Conservation (phyloP, 2,113 vertebrate species). For the Nyctereutes procyonoides region DNA sequence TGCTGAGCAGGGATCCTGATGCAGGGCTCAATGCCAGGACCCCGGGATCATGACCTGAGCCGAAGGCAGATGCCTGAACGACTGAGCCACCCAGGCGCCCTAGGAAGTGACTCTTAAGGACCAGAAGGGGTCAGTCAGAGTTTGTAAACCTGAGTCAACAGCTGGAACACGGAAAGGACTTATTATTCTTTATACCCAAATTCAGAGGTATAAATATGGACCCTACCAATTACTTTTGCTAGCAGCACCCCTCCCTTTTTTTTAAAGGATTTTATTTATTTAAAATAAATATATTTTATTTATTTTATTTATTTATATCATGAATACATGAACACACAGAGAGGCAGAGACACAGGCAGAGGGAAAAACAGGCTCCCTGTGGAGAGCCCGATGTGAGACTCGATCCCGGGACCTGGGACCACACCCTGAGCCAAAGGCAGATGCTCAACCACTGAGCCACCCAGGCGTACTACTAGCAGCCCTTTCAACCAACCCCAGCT, state of each 20-base stretch:
- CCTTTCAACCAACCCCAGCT: not conserved
- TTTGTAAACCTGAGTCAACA: not conserved
- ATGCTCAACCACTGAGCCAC: no score
- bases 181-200: not conserved
- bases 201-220: not conserved
- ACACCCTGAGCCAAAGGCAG: no score
- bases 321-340: no score
- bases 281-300: no score
- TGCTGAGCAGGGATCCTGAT: not conserved
- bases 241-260: not conserved
- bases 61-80: not conserved
- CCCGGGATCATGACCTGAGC: not conserved
- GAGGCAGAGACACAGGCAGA: no score
- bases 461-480: rapidly evolving
- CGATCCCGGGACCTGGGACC: no score
- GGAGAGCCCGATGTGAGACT: no score
- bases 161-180: not conserved
- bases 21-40: not conserved
- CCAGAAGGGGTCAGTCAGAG: not conserved
- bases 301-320: no score
- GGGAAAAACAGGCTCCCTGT: no score
- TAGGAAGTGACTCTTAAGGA: not conserved
- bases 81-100: not conserved
- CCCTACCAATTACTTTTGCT: not conserved
- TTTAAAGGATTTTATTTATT: no score